Base-by-base conservation (phyloP, 2,113 vertebrate genomes). In the Collichthys lucidus region DNA sequence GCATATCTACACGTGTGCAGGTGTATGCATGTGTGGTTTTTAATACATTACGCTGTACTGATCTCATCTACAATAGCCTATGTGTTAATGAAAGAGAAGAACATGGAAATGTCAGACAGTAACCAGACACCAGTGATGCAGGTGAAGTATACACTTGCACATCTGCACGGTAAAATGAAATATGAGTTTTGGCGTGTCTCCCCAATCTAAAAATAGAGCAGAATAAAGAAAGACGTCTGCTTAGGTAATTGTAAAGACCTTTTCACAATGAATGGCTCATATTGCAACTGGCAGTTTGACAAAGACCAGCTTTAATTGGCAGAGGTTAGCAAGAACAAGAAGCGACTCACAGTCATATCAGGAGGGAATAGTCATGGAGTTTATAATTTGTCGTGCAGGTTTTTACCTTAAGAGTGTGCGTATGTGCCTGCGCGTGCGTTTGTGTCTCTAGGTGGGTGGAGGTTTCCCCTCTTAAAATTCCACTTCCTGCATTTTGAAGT, bases 401-500 rank as follows among this genome's bases (percentile, higher is more conserved):
- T 81, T 56, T 82, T 24, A 44, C 52, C 62, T 78, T 75, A 26
- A 53, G 72, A n/a, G 63, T 26, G 35, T 22, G 53, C 10, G 5
- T 42, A 22, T 68, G 22, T 78, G 1, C 46, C n/a, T 3, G 9
- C 4, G 68, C n/a, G 67, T 2, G 11, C 8, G 7, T 44, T 42
- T 63, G 75, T 61, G 66, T 60, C 42, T 65, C 60, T 85, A 17
- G 56, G 87, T 91, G 80, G 88, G 89, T 89, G 82, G 86, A 89
- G 91, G 91, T 93, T 90, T 90, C 90, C 87, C 89, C 79, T 66
- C 74, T 40, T 75, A 85, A 91, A 88, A 80, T 94, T 94, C 92
- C 92, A 93, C 86, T 93, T 93, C 90, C 93, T 91, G 91, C 24
- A 1, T 92, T 91, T 92, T 91, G 87, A 90, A 89, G 84, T 86